Evolutionary conservation across 1,140 invertebrate species (phyloP), one percentile per base, ranked within the genome.

Genomic region (Euwallacea fornicatus): DNA sequence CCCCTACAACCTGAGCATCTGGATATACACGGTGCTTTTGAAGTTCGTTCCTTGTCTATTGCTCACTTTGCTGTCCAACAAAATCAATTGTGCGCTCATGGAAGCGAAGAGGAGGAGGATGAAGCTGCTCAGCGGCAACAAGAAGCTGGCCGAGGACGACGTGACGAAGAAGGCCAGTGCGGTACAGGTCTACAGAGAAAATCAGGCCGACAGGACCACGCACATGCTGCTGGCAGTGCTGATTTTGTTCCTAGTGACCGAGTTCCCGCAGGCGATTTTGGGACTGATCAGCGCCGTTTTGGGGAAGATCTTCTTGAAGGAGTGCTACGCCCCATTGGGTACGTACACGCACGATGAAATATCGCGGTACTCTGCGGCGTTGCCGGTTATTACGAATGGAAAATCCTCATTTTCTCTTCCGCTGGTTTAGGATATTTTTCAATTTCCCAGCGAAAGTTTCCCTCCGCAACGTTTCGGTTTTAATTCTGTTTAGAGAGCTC

Each of bases 211-310:
- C 81, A 86, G 93, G 15, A 98, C 96, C 0, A 99, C 96, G 0
- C 86, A 89, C 16, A 98, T 99, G 96, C 83, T 98, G 33, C 83
- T 98, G 11, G 94, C 95, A 0, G 91, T 99, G 0, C 86, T 98
- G 0, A 85, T 96, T 3, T 86, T 98, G 0, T 98, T 98, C 79
- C 86, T 98, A 0, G 85, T 92, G 13, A 93, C 92, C 0, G 92
- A 93, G 80, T 89, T 96, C 72, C 94, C 94, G 0, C 93, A 95
- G 75, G 94, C 93, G 0, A 89, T 95, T 33, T 86, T 96, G 58
- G 93, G 92, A 0, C 83, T 95, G 16, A 85, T 95, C 0, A 90
- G 87, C 55, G 90, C 88, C 1, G 81, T 91, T 3, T 81, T 92
- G 0, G 93, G 91, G 0, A 83, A 88, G 11, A 82, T 84, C 7